These are phyloP conservation scores for Enteromius unitaeniatus DNA, from an alignment of 2,797 vertebrate genomes.

Conservation along the genomic window DNA sequence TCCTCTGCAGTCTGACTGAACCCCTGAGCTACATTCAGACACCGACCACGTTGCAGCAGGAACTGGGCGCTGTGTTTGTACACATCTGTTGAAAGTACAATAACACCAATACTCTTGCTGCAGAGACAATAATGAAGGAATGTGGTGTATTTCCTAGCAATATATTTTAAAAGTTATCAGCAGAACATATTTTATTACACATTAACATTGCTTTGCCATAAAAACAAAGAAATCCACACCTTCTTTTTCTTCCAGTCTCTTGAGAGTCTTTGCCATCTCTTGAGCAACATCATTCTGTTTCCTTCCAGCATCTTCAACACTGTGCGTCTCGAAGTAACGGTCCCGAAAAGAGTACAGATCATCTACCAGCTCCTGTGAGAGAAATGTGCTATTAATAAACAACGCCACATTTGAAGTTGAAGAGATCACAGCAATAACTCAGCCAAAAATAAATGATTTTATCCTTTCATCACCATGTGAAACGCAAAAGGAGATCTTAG, in stretches of 20 bases:
- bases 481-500: background rate
- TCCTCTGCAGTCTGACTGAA: constrained; percentile 83
- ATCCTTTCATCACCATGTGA: background rate
- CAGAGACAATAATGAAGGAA: background rate
- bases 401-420: background rate
- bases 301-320: constrained; percentile 81
- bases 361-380: constrained; percentile 85
- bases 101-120: background rate
- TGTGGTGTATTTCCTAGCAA: background rate
- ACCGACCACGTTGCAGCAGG: constrained; percentile 85
- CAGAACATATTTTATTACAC: background rate
- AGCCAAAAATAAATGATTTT: background rate
- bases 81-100: constrained; percentile 68
- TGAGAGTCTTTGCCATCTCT: constrained; percentile 80
- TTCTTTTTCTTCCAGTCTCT: constrained; percentile 81
- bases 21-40: constrained; percentile 81
- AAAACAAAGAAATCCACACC: constrained; percentile 64
- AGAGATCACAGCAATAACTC: background rate
- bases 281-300: constrained; percentile 82
- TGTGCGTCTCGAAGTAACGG: constrained; percentile 86
- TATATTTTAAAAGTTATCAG: too few species aligned
- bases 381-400: background rate
- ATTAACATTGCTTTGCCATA: background rate
- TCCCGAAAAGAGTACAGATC: constrained; percentile 86
- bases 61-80: constrained; percentile 80